These are phyloP conservation scores for Andinoacara biseriatus DNA, from an alignment of 2,113 vertebrate species.

Conservation along the genomic window DNA sequence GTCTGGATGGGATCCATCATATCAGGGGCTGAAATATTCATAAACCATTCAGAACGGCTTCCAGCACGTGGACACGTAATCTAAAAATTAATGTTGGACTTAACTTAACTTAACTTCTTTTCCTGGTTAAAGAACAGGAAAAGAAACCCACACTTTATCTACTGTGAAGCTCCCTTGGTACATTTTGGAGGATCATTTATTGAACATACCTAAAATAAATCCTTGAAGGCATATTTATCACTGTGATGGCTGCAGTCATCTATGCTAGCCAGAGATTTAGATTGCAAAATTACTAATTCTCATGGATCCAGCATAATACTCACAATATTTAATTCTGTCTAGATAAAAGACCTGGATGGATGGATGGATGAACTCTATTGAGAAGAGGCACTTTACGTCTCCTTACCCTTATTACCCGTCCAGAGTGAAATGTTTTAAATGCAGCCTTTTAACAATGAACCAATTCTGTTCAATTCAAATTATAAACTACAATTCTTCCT, in stretches of 20 bases:
- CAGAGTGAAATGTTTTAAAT: neutral
- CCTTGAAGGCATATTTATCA: neutral
- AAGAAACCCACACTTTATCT: neutral
- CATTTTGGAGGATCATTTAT: neutral
- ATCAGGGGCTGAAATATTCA: slow-evolving; percentile 81
- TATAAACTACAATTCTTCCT: neutral
- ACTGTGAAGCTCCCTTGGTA: neutral
- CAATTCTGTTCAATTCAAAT: neutral
- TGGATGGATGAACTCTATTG: neutral
- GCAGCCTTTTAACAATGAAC: neutral
- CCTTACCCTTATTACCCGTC: neutral
- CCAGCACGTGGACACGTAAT: neutral
- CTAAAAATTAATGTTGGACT: neutral
- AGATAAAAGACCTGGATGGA: no score
- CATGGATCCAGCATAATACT: neutral
- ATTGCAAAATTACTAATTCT: neutral
- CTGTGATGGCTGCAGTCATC: neutral
- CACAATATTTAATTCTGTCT: neutral
- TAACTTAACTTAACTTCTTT: no score
- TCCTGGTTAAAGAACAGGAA: no score
- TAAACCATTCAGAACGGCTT: neutral
- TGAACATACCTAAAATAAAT: neutral
- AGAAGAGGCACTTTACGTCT: neutral
- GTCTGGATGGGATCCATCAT: slow-evolving; percentile 77
- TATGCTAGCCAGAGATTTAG: neutral